These are phyloP conservation scores for Sprattus sprattus DNA, from an alignment of 2,113 vertebrate species.

Conservation along the genomic window DNA sequence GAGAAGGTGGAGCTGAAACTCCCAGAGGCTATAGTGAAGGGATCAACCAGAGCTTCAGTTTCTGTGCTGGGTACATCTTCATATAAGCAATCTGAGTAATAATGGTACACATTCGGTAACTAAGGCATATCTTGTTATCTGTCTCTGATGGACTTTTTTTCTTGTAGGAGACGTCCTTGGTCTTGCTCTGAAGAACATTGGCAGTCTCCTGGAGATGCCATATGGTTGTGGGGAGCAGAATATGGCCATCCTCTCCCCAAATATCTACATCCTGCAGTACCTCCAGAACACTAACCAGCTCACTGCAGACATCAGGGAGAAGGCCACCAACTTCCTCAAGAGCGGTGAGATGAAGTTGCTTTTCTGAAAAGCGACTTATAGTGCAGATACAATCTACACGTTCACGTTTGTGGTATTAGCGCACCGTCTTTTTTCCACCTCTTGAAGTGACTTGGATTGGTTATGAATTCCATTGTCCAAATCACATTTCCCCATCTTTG, in stretches of 20 bases:
- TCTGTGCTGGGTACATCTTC: slow-evolving; percentile 61
- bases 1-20: slow-evolving; percentile 52
- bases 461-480: no score
- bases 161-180: slow-evolving; percentile 81
- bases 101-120: no score
- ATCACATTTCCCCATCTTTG: no score
- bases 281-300: slow-evolving; percentile 79
- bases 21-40: slow-evolving; percentile 56
- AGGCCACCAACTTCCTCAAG: slow-evolving; percentile 74
- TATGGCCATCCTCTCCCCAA: slow-evolving; percentile 82
- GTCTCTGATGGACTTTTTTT: not conserved
- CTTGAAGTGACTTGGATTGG: no score
- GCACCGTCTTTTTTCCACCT: no score
- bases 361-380: not conserved
- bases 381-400: not conserved
- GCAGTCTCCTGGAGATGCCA: slow-evolving; percentile 80
- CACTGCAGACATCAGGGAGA: slow-evolving; percentile 69
- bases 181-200: slow-evolving; percentile 76
- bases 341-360: slow-evolving; percentile 68
- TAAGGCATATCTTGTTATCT: not conserved
- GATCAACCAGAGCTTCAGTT: slow-evolving; percentile 53
- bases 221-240: slow-evolving; percentile 90
- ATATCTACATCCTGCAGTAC: slow-evolving; percentile 84
- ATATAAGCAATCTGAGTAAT: no score
- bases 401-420: no score